Evolutionary conservation across 2,113 vertebrate genomes (phyloP).

Genomic region (Lampris megalopsis): DNA sequence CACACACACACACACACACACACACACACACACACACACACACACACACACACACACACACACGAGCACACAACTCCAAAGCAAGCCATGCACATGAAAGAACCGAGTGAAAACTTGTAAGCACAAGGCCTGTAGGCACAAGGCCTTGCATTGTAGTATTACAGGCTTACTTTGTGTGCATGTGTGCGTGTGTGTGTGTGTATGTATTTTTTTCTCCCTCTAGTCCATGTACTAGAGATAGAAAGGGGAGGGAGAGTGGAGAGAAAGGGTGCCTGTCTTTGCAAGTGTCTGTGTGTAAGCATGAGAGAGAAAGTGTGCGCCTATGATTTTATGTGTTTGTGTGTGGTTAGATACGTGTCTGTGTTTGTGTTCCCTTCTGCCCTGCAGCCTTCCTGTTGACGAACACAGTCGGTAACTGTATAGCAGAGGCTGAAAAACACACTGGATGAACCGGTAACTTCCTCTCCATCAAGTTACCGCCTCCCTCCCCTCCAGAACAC

Average conservation of each 20-base stretch:
- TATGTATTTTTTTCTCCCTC: not conserved
- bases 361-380: constrained; percentile 29
- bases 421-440: constrained; percentile 60
- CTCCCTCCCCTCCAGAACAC: constrained; percentile 22
- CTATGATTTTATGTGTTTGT: not conserved
- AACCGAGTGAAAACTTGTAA: not conserved
- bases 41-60: constrained; percentile 26
- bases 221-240: too few relatives aligned
- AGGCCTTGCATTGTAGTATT: too few relatives aligned
- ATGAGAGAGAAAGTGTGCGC: not conserved
- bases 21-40: not conserved
- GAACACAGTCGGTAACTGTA: constrained; percentile 40
- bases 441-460: constrained; percentile 57
- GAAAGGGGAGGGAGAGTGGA: too few relatives aligned
- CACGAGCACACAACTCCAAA: not conserved
- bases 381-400: constrained; percentile 53
- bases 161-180: not conserved
- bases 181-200: not conserved
- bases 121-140: not conserved
- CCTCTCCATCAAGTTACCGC: constrained; percentile 8
- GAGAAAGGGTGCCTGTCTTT: too few relatives aligned
- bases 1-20: not conserved
- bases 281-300: not conserved
- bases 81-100: not conserved
- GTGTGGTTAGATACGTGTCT: not conserved